These are phyloP conservation scores for Hippocampus mohnikei DNA, from an alignment of 2,113 vertebrate genomes.

Conservation along the genomic window DNA sequence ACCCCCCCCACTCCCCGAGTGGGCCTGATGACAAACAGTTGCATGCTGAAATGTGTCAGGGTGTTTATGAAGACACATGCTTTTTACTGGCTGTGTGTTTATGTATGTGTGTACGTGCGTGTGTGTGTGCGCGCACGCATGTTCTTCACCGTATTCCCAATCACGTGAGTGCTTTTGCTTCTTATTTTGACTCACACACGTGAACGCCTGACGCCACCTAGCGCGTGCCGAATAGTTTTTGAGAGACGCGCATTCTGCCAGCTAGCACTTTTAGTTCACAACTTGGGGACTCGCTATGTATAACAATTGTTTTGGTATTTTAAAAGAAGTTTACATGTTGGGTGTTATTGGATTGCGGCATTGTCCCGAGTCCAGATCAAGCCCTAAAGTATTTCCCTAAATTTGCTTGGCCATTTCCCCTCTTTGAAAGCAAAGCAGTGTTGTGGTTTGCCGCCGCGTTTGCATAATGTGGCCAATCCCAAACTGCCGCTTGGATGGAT, in stretches of 20 bases:
- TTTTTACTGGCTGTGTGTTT: constrained; percentile 33
- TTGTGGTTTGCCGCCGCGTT: constrained; percentile 50
- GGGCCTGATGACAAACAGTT: constrained; percentile 46
- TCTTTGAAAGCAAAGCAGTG: constrained; percentile 63
- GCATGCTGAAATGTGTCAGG: constrained; percentile 42
- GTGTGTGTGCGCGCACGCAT: neutral
- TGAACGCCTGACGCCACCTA: constrained; percentile 22
- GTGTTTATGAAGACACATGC: constrained; percentile 65
- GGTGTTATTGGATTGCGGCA: neutral
- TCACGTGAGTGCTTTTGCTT: constrained; percentile 36
- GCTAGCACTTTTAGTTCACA: too few relatives aligned
- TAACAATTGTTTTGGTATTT: too few relatives aligned
- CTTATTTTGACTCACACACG: constrained; percentile 53
- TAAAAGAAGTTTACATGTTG: neutral
- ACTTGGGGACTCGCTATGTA: too few relatives aligned
- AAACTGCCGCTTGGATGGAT: constrained; percentile 58
- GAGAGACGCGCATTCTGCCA: neutral
- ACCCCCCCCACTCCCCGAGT: constrained; percentile 41
- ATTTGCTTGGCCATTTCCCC: constrained; percentile 58
- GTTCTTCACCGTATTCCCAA: constrained; percentile 17
- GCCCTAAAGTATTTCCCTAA: constrained; percentile 52
- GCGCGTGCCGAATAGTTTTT: neutral
- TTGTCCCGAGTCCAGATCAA: neutral
- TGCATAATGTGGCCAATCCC: constrained; percentile 63
- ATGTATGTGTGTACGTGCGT: neutral